Conservation (phyloP, 2,888 invertebrate species). For the Cinara cedri region DNA sequence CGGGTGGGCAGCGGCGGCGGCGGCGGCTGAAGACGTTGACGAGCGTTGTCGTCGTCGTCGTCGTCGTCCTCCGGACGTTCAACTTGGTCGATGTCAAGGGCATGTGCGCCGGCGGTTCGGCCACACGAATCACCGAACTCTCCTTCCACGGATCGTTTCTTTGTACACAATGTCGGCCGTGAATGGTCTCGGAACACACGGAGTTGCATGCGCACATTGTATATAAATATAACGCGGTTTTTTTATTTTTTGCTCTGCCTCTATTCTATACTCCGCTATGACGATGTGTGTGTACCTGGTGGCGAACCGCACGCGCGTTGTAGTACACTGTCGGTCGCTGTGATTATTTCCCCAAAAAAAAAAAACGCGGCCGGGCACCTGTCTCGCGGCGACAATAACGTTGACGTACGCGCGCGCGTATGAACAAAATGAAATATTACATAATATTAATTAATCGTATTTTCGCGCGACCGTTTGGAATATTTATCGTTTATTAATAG, state of each 20-base stretch:
- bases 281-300: no score
- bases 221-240: background rate
- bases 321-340: no score
- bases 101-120: conserved; percentile 43
- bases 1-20: conserved; percentile 37
- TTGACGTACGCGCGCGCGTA: no score
- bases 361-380: no score
- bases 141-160: conserved; percentile 41
- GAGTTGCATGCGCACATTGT: conserved; percentile 8
- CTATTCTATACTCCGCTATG: background rate
- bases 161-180: conserved; percentile 41
- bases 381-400: no score
- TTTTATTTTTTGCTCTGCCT: background rate
- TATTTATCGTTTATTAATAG: no score
- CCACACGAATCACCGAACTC: conserved; percentile 54
- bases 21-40: conserved; percentile 52
- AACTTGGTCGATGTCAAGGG: conserved; percentile 56
- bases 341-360: no score
- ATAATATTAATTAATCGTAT: no score
- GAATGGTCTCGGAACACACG: conserved; percentile 3
- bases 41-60: conserved; percentile 54
- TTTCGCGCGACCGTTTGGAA: no score
- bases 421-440: no score
- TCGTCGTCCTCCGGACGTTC: conserved; percentile 55
- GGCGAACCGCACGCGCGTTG: no score